Evolutionary conservation across 2,113 vertebrate genomes (phyloP), one percentile per base, ranked within the genome.

Genomic region (Naja naja): DNA sequence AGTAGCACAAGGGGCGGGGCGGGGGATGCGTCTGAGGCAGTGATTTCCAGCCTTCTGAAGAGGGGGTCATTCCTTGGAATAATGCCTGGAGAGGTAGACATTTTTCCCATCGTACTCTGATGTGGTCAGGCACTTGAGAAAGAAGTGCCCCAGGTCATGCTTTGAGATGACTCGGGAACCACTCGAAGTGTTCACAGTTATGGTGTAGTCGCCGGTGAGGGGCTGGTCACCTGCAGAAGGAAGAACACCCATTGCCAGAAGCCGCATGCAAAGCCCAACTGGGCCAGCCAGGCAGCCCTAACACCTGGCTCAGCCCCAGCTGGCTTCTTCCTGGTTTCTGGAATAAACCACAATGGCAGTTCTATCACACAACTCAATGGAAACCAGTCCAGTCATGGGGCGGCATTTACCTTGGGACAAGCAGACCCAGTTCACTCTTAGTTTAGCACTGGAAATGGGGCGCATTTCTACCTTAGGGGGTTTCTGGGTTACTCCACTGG

Each of bases 101-200:
- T 92, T 97, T 94, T 98, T 98, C 20, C 98, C 94, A 0, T 99
- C 96, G 86, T 99, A 99, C 91, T 98, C 97, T 0, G 97, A 89
- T 0, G 97, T 98, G 93, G 97, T 98, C 91, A 99, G 97, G 95
- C 98, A 99, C 86, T 94, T 98, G 74, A 99, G 98, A 92, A 99
- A 98, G 97, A 98, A 99, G 94, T 99, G 98, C 74, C 98, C 98
- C 85, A 99, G 97, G 95, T 99, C 99, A 0, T 98, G 97, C 95
- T 98, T 98, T 93, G 99, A 99, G 96, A 99, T 98, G 94, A 98
- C 98, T 89, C 98, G 95, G 14, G 98, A 98, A 45, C 96, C 96
- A 5, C 95, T 91, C 0, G 97, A 92, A 89, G 94, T 96, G 85
- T 98, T 98, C 93, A 98, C 97, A 0, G 97, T 95, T 58, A 96